A percentile compares a stretch with the other conserved stretches of the same genome.
phyloP scores from a whole-genome alignment of 2,113 vertebrate species.

The Oxygymnocypris stewartii region DNA sequence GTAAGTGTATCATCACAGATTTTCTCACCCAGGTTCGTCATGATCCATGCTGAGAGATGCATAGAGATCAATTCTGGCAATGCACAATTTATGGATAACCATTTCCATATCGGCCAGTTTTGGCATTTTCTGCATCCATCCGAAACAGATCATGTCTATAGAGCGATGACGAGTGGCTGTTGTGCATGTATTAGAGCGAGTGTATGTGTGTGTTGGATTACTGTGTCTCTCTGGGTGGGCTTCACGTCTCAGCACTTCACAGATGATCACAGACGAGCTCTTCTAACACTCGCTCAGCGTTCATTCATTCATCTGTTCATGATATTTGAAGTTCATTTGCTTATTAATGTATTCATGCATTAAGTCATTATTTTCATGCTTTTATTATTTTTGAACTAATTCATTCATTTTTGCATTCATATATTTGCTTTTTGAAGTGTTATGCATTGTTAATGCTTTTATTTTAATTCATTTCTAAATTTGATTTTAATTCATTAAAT shows the following conservation, averaged over 20 bases:
- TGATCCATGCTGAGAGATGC: neutral
- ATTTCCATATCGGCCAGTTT: no score
- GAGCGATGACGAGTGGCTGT: neutral
- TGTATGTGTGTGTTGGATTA: conserved; percentile 8
- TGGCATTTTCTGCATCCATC: neutral
- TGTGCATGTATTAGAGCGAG: neutral
- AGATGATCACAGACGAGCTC: conserved; percentile 1
- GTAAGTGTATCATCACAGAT: neutral
- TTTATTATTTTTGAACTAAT: neutral
- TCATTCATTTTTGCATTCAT: neutral
- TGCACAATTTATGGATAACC: neutral
- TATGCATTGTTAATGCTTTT: neutral
- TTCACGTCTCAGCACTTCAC: conserved; percentile 10
- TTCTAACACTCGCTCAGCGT: neutral
- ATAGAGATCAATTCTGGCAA: neutral
- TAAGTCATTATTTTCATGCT: neutral
- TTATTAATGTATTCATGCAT: neutral
- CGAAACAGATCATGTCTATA: neutral
- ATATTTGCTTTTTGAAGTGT: neutral
- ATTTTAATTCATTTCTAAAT: neutral
- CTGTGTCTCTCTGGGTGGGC: neutral
- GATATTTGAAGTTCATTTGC: neutral
- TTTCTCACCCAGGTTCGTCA: neutral
- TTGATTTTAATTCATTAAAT: no score
- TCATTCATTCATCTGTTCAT: neutral